Evolutionary conservation across 2,888 invertebrate genomes (phyloP).

Genomic region (Heliconius ethilla): DNA sequence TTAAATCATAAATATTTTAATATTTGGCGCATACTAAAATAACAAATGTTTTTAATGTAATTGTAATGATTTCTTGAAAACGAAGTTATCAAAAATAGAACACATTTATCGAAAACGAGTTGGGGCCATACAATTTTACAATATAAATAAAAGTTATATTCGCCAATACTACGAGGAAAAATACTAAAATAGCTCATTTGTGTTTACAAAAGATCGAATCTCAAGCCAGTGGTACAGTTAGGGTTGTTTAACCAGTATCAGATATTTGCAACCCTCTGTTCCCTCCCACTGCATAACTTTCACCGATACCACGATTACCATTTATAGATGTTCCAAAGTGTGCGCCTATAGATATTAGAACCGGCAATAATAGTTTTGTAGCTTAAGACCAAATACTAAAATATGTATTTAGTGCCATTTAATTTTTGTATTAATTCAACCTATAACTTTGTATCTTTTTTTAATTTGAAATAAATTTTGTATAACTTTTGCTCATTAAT

Average conservation of each 20-base stretch:
- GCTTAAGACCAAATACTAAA: neutral
- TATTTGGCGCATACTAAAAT: too few species aligned
- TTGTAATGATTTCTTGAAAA: too few species aligned
- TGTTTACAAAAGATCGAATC: slow-evolving; percentile 9
- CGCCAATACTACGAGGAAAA: neutral
- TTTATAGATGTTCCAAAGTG: neutral
- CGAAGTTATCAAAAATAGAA: neutral
- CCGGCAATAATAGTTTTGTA: neutral
- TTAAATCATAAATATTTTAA: too few species aligned
- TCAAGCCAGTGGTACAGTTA: slow-evolving; percentile 7
- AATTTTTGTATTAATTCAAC: too few species aligned
- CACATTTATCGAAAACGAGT: neutral
- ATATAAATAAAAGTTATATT: neutral
- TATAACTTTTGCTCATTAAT: too few species aligned
- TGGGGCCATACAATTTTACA: neutral
- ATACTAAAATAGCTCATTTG: slow-evolving; percentile 5
- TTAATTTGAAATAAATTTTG: too few species aligned
- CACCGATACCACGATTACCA: neutral
- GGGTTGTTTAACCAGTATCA: slow-evolving; percentile 22
- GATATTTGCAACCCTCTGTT: slow-evolving; percentile 21
- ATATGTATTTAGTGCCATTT: too few species aligned
- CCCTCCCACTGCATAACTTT: slow-evolving; percentile 31
- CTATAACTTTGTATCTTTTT: too few species aligned
- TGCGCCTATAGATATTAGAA: neutral
- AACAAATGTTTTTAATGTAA: too few species aligned